Percentiles rank a stretch among this genome's conserved stretches.
Evolutionary conservation across 30 jellyfish, hydroid and myxozoan genomes (phyloP).

Genomic region (Chrysaora quinquecirrha): DNA sequence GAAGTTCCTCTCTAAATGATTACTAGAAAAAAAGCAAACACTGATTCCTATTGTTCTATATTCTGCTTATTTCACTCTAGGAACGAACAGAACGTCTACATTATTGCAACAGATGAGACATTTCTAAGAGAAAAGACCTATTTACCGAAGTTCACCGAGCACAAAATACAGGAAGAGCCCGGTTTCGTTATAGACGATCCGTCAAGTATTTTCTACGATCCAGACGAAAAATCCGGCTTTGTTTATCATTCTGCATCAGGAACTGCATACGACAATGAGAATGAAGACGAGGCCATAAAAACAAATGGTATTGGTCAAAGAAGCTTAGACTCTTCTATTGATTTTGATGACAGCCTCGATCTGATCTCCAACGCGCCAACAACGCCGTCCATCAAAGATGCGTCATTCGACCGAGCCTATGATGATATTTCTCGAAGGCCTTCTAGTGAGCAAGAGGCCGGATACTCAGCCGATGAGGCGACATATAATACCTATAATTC

Average conservation of each 20-base stretch:
- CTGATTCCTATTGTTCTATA: too few species aligned
- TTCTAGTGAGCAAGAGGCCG: conserved; percentile 60
- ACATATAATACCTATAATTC: conserved; percentile 36
- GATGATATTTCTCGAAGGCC: conserved; percentile 25
- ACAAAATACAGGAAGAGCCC: conserved; percentile 88
- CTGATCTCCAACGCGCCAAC: conserved; percentile 56
- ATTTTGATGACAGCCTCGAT: conserved; percentile 89
- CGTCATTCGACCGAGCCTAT: conserved; percentile 66
- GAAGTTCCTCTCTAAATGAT: too few species aligned
- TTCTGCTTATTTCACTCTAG: conserved; percentile 10
- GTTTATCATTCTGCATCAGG: conserved; percentile 72
- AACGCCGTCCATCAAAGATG: conserved; percentile 49
- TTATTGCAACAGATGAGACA: conserved; percentile 30
- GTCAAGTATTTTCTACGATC: conserved; percentile 96
- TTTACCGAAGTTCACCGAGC: conserved; percentile 80
- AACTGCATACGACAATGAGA: conserved; percentile 4
- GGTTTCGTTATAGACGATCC: conserved; percentile 88
- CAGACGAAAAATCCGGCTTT: conserved; percentile 96
- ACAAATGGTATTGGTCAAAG: conserved; percentile 5
- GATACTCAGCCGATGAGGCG: conserved; percentile 59
- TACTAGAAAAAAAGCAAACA: too few species aligned
- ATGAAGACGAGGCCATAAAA: conserved; percentile 24
- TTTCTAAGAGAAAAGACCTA: conserved; percentile 36
- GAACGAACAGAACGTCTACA: conserved; percentile 25
- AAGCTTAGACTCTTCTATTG: conserved; percentile 28